These are phyloP conservation scores for Sipha flava DNA, from an alignment of 1,140 invertebrate species.

Conservation along the genomic window DNA sequence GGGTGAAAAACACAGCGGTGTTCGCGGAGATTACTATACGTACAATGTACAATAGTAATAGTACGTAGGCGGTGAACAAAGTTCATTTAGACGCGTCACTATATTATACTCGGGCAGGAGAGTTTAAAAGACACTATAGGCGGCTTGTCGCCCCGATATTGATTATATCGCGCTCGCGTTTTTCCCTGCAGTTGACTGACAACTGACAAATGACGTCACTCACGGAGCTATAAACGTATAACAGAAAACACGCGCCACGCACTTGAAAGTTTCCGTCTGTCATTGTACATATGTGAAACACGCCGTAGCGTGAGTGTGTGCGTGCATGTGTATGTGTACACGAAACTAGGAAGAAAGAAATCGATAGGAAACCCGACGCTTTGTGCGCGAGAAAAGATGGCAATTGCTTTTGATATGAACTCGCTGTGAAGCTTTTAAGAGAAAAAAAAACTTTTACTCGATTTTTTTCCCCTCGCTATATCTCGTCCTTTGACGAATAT, in stretches of 20 bases:
- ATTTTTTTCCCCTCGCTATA: neutral
- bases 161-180: constrained; percentile 26
- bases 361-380: constrained; percentile 1
- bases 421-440: constrained; percentile 23
- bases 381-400: constrained; percentile 18
- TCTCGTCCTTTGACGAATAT: constrained; percentile 6
- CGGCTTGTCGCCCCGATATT: constrained; percentile 23
- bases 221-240: constrained; percentile 10
- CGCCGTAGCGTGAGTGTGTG: neutral
- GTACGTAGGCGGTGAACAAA: neutral
- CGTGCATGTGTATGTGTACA: neutral
- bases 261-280: constrained; percentile 23
- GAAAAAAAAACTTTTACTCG: constrained; percentile 19
- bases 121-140: neutral
- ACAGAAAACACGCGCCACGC: neutral
- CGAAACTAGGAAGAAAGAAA: constrained; percentile 1
- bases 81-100: neutral
- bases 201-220: constrained; percentile 32
- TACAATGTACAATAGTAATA: too few relatives aligned
- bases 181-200: constrained; percentile 25
- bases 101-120: neutral
- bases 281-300: constrained; percentile 17
- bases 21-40: too few relatives aligned
- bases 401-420: constrained; percentile 30
- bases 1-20: too few relatives aligned